Conservation (phyloP, 2,888 invertebrate species). For the Zhuqinia jingwanae region DNA sequence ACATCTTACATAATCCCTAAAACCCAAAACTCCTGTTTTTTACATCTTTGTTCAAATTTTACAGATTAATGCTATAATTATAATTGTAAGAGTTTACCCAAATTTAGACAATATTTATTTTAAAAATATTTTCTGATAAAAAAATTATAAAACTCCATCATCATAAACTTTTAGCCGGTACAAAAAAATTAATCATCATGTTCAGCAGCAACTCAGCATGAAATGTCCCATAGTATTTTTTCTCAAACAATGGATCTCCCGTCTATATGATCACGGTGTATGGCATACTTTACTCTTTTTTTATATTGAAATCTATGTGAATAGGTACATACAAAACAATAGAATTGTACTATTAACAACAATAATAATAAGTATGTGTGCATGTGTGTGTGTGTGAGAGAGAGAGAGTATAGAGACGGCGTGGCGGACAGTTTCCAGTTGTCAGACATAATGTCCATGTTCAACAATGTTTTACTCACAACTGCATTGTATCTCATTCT, state of each 20-base stretch:
- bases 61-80: too few relatives aligned
- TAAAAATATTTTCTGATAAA: too few relatives aligned
- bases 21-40: too few relatives aligned
- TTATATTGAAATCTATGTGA: conserved; percentile 35
- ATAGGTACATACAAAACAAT: conserved; percentile 46
- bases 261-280: not conserved
- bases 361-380: conserved; percentile 56
- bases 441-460: conserved; percentile 34
- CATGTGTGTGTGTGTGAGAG: not conserved
- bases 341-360: not conserved
- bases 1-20: too few relatives aligned
- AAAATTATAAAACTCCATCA: too few relatives aligned
- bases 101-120: too few relatives aligned
- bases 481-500: conserved; percentile 38
- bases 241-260: conserved; percentile 23
- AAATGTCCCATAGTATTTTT: conserved; percentile 21
- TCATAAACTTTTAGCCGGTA: too few relatives aligned
- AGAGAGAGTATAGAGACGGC: conserved; percentile 36
- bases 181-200: not conserved
- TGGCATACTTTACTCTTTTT: conserved; percentile 34
- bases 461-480: conserved; percentile 41
- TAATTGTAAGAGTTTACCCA: too few relatives aligned
- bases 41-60: too few relatives aligned
- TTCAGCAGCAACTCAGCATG: conserved; percentile 29
- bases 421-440: conserved; percentile 59